Percentiles rank a stretch among this genome's conserved stretches.
Conservation (phyloP, 2,797 vertebrate species). For the Spondyliosoma cantharus region DNA sequence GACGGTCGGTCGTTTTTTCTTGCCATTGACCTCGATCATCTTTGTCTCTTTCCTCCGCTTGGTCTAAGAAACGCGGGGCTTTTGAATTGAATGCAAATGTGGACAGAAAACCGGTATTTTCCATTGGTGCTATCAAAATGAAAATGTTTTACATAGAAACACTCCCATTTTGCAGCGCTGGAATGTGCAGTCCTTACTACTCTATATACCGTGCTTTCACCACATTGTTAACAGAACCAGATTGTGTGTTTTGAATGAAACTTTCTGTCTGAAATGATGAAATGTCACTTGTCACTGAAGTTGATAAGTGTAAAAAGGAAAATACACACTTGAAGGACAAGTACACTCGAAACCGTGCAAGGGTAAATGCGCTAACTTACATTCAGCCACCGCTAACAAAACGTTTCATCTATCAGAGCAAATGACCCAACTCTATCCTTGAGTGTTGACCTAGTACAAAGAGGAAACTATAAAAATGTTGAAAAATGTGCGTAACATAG, state of each 20-base stretch:
- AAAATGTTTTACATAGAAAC: too few species aligned
- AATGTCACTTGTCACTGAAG: not conserved
- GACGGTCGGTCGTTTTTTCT: not conserved
- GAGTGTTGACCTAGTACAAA: not conserved
- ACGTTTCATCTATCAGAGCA: not conserved
- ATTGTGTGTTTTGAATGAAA: not conserved
- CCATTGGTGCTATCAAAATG: too few species aligned
- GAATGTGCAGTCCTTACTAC: not conserved
- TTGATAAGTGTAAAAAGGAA: not conserved
- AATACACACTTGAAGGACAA: too few species aligned
- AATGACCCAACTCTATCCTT: not conserved
- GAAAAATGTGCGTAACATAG: not conserved
- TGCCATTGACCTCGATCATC: constrained; percentile 4
- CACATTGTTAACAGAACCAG: too few species aligned
- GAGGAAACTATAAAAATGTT: not conserved
- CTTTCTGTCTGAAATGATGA: not conserved
- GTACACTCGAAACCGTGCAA: too few species aligned
- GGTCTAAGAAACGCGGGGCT: too few species aligned
- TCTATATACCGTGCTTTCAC: not conserved
- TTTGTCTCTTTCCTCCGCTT: not conserved
- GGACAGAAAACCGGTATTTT: not conserved
- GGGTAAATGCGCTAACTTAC: not conserved
- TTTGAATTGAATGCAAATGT: not conserved
- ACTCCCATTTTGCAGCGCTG: not conserved
- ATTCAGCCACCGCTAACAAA: not conserved